phyloP scores from a whole-genome alignment of 2,888 invertebrate species.

The Polyommatus icarus region DNA sequence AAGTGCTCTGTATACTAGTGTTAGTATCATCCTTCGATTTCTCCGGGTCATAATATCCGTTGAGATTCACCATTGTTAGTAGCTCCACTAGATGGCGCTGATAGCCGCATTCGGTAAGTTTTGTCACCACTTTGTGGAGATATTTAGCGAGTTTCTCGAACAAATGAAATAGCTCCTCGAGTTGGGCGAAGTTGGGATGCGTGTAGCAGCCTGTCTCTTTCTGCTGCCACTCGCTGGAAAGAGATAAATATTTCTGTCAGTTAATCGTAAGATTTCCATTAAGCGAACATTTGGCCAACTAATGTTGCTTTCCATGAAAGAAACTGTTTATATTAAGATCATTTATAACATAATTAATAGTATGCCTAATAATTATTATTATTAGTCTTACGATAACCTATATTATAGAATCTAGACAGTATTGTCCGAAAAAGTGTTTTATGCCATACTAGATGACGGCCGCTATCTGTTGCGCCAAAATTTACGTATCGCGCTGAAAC shows the following conservation, averaged over 20 bases:
- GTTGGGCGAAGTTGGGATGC: constrained; percentile 80
- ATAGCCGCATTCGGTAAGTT: constrained; percentile 83
- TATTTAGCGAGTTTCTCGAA: constrained; percentile 82
- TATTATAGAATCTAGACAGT: too few relatives aligned
- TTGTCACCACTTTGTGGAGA: constrained; percentile 82
- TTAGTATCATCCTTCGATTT: constrained; percentile 57
- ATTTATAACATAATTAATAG: too few relatives aligned
- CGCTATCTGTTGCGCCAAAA: too few relatives aligned
- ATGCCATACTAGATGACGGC: too few relatives aligned
- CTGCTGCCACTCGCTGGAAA: constrained; percentile 78
- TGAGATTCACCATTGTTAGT: constrained; percentile 83
- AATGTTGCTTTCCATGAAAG: too few relatives aligned
- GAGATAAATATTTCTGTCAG: background rate
- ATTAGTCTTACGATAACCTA: too few relatives aligned
- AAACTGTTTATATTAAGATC: too few relatives aligned
- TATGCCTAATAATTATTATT: too few relatives aligned
- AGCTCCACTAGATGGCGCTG: constrained; percentile 84
- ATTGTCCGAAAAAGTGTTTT: too few relatives aligned
- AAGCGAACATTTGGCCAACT: too few relatives aligned
- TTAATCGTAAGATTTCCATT: too few relatives aligned
- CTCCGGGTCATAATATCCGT: constrained; percentile 77
- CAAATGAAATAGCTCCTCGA: constrained; percentile 81
- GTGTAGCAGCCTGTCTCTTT: constrained; percentile 71
- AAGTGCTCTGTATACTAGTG: constrained; percentile 47
- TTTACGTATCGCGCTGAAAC: too few relatives aligned